Percentiles rank a stretch among this genome's conserved stretches.
phyloP scores from a whole-genome alignment of 2,797 vertebrate genomes.

The Hypotaenidia okinawae region DNA sequence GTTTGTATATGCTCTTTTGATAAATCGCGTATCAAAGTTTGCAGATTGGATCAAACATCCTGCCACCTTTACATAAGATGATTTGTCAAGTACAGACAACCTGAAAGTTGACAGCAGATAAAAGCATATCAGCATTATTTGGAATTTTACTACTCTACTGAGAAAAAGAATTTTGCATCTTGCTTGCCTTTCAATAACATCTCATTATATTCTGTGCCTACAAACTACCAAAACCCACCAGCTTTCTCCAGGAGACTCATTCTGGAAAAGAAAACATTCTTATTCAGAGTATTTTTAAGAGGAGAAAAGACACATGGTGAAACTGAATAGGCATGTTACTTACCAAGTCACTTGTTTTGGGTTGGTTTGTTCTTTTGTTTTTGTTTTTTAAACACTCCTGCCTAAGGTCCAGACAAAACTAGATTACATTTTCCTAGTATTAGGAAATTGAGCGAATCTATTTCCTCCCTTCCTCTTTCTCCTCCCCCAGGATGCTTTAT shows the following conservation, averaged over 20 bases:
- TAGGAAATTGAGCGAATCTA: rapidly evolving
- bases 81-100: background rate
- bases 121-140: background rate
- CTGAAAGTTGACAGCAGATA: background rate
- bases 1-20: background rate
- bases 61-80: background rate
- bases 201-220: background rate
- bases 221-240: background rate
- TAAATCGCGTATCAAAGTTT: background rate
- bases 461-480: background rate
- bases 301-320: background rate
- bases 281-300: background rate
- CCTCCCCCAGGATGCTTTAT: background rate
- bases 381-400: background rate
- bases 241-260: background rate
- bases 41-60: background rate
- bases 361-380: too few species aligned
- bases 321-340: background rate
- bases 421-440: background rate
- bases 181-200: background rate
- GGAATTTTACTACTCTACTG: background rate
- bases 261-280: background rate
- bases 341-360: background rate
- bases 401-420: background rate
- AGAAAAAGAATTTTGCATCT: background rate